These are phyloP conservation scores for Phrynocephalus forsythii DNA, from an alignment of 2,797 vertebrate genomes.

Conservation along the genomic window DNA sequence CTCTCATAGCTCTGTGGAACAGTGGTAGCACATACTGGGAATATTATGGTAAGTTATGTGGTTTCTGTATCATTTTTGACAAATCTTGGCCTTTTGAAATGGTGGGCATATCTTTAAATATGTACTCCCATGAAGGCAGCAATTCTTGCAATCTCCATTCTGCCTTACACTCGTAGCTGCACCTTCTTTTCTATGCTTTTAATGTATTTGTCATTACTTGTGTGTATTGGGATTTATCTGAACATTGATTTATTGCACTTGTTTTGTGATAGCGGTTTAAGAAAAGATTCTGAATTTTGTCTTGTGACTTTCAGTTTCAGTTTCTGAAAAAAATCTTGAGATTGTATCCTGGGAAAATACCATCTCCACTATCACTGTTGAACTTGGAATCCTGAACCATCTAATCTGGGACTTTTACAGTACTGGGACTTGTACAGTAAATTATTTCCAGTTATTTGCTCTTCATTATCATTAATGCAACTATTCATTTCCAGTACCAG, in stretches of 20 bases:
- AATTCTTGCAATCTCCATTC: not conserved
- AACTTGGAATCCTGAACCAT: constrained; percentile 56
- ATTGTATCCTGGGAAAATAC: constrained; percentile 41
- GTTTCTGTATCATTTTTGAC: constrained; percentile 22
- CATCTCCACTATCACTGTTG: constrained; percentile 41
- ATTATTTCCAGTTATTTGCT: constrained; percentile 28
- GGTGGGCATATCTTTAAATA: not conserved
- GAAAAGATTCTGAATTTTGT: constrained; percentile 38
- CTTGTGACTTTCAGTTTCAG: constrained; percentile 68
- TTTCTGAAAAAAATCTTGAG: constrained; percentile 54
- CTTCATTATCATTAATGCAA: constrained; percentile 59
- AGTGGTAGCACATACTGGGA: constrained; percentile 78
- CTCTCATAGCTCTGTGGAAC: constrained; percentile 79
- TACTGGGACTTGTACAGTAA: constrained; percentile 51
- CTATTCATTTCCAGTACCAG: constrained; percentile 58
- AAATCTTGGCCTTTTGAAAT: not conserved
- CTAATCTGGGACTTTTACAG: constrained; percentile 39
- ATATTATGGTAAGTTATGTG: constrained; percentile 65
- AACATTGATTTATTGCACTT: not conserved
- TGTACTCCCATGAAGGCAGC: not conserved
- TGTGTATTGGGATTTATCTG: no score
- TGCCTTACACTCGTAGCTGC: not conserved
- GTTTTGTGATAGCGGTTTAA: not conserved
- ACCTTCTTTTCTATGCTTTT: not conserved
- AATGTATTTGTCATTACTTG: no score